Percentiles rank a stretch among this genome's conserved stretches.
phyloP scores from a whole-genome alignment of 37 sponge, comb jelly and placozoan species.

The Spongilla lacustris region DNA sequence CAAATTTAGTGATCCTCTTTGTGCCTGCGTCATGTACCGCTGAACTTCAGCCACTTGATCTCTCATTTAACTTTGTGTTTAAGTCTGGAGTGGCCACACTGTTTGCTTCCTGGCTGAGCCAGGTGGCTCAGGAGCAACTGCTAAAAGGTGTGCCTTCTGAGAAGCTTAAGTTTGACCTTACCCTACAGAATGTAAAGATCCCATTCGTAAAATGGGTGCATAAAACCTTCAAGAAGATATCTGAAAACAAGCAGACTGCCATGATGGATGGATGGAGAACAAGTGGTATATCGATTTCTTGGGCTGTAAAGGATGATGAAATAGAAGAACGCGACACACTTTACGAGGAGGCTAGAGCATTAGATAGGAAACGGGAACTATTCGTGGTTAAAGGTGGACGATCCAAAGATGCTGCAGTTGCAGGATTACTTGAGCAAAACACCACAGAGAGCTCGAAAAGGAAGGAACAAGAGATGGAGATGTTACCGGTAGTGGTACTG shows the following conservation, averaged over 20 bases:
- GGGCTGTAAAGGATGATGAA: slow-evolving; percentile 4
- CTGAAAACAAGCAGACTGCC: background rate
- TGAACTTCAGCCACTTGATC: too few species aligned
- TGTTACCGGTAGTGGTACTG: background rate
- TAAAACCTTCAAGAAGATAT: background rate
- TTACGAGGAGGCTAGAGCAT: background rate
- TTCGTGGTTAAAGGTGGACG: background rate
- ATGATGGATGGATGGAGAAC: background rate
- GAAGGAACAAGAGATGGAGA: background rate
- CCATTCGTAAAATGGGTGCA: background rate
- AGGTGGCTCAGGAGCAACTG: background rate
- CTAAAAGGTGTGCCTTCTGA: background rate
- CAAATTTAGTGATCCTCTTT: background rate
- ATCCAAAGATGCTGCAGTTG: background rate
- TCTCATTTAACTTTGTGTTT: background rate
- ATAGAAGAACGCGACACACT: background rate
- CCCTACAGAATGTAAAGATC: background rate
- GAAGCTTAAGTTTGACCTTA: background rate
- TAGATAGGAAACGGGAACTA: background rate
- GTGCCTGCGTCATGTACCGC: too few species aligned
- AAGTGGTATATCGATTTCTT: slow-evolving; percentile 10
- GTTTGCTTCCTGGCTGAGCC: background rate
- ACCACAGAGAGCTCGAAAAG: background rate
- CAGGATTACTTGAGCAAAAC: background rate
- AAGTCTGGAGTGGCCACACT: background rate